Percentiles rank a stretch among this genome's conserved stretches.
Conservation (phyloP, 2,113 vertebrate species). For the Pseudorasbora parva region DNA sequence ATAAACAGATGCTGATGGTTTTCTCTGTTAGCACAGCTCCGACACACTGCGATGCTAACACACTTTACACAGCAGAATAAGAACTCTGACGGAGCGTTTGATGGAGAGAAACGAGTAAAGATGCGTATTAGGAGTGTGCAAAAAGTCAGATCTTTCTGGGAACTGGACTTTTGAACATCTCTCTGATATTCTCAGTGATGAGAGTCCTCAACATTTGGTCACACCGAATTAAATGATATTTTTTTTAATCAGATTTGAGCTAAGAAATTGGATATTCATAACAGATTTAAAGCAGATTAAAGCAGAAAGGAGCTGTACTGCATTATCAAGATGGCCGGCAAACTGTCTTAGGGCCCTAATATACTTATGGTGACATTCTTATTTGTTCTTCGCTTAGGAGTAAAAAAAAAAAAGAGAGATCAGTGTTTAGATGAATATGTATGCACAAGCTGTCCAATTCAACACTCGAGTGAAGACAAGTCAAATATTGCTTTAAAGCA, state of each 20-base stretch:
- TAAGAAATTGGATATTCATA: neutral
- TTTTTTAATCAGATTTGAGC: neutral
- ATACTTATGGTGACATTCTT: too few relatives aligned
- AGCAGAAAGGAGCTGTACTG: neutral
- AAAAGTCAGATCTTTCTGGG: neutral
- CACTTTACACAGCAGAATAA: conserved; percentile 10
- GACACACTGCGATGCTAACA: conserved; percentile 22
- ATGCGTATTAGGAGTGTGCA: neutral
- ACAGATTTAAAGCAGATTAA: neutral
- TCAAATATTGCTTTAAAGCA: too few relatives aligned
- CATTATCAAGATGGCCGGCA: neutral
- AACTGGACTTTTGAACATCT: neutral
- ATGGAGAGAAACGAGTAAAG: neutral
- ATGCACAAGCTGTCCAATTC: too few relatives aligned
- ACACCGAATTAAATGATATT: neutral
- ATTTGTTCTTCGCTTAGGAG: too few relatives aligned
- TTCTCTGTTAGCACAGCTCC: conserved; percentile 30
- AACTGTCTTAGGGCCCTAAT: too few relatives aligned
- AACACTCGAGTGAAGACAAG: too few relatives aligned
- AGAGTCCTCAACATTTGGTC: neutral
- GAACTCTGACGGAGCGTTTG: neutral
- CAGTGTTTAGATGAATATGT: too few relatives aligned
- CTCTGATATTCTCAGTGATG: neutral
- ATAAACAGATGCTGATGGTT: conserved; percentile 48
- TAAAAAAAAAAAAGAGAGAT: too few relatives aligned